Conservation (phyloP, 2,888 invertebrate species). For the Thecophora atra region DNA sequence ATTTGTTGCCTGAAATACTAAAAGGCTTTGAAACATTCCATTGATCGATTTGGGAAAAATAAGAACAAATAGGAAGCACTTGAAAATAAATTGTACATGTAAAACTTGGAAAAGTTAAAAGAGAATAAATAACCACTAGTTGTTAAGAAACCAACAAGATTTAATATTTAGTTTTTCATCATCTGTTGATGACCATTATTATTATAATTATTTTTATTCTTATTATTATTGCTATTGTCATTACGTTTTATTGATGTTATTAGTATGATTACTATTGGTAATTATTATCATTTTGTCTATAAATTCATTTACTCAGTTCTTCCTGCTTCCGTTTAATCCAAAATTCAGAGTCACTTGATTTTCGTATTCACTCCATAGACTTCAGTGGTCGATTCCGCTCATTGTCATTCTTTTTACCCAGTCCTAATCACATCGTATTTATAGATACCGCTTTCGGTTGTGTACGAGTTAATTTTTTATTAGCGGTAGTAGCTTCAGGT, state of each 20-base stretch:
- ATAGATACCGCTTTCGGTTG: too few relatives aligned
- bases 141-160: not conserved
- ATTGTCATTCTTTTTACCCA: too few relatives aligned
- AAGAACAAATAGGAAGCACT: not conserved
- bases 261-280: too few relatives aligned
- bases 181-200: not conserved
- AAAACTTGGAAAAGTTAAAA: too few relatives aligned
- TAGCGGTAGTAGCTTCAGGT: too few relatives aligned
- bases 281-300: too few relatives aligned
- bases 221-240: not conserved
- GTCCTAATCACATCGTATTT: too few relatives aligned
- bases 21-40: constrained; percentile 26
- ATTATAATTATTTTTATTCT: not conserved
- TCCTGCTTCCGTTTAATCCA: not conserved
- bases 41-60: not conserved
- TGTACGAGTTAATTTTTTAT: too few relatives aligned
- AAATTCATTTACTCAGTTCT: not conserved
- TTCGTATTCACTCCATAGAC: too few relatives aligned
- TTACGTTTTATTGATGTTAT: too few relatives aligned
- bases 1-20: constrained; percentile 36
- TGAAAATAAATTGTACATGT: not conserved
- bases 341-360: too few relatives aligned
- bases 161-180: not conserved
- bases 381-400: too few relatives aligned
- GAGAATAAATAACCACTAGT: not conserved